Conservation (phyloP, 2,113 vertebrate species). For the Pterocles orientalis region DNA sequence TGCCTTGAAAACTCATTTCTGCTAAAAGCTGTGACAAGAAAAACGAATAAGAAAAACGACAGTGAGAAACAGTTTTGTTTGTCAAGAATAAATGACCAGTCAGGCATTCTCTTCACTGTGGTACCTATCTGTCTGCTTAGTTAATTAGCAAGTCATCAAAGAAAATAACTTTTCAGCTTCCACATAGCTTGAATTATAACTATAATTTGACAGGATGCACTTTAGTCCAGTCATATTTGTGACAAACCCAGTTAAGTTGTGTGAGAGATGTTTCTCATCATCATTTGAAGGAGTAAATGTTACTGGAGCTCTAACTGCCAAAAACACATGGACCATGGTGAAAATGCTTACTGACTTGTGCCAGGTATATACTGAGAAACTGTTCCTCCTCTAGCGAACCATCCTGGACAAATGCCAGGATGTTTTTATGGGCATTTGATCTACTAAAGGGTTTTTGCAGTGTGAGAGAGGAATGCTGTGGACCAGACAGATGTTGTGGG, state of each 20-base stretch:
- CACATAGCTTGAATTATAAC: background rate
- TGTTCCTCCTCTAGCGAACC: background rate
- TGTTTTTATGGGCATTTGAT: background rate
- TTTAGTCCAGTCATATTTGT: background rate
- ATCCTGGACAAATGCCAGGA: background rate
- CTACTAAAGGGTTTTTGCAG: background rate
- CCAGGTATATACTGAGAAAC: background rate
- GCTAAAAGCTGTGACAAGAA: background rate
- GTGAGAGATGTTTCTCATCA: background rate
- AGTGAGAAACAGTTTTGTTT: conserved; percentile 1
- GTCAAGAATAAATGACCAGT: background rate
- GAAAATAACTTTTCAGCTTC: background rate
- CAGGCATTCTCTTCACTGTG: background rate
- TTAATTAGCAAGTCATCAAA: conserved; percentile 49
- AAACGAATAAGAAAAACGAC: background rate
- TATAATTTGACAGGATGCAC: background rate
- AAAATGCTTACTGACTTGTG: background rate
- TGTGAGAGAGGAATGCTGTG: background rate
- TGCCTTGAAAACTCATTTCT: background rate
- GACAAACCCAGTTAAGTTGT: background rate
- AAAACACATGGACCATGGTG: background rate
- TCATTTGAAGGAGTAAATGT: background rate
- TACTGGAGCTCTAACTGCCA: background rate
- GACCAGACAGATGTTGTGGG: background rate
- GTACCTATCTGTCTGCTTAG: background rate